phyloP scores from a whole-genome alignment of 2,113 vertebrate genomes.

The Cephalopholis sonnerati region DNA sequence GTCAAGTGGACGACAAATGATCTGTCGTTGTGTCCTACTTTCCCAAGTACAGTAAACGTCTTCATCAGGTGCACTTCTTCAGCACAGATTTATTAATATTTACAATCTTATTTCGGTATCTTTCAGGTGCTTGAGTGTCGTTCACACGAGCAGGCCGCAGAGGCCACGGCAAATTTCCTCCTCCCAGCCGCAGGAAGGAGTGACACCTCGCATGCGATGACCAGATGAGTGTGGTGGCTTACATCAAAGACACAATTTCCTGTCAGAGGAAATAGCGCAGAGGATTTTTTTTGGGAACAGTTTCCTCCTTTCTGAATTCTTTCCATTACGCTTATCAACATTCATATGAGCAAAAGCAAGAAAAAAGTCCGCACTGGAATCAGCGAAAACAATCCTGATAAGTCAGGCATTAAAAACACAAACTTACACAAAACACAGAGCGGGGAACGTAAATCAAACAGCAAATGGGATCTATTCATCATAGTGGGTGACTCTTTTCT shows the following conservation, averaged over 20 bases:
- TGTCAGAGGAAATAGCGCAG: constrained; percentile 70
- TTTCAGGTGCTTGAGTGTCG: background rate
- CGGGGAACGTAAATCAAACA: constrained; percentile 33
- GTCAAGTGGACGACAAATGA: constrained; percentile 38
- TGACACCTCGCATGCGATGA: constrained; percentile 62
- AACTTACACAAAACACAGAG: background rate
- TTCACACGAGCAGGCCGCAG: background rate
- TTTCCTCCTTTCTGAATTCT: constrained; percentile 62
- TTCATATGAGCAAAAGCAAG: constrained; percentile 19
- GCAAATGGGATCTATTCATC: constrained; percentile 57
- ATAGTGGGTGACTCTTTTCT: constrained; percentile 37
- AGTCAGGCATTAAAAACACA: background rate
- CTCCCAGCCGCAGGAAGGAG: constrained; percentile 8
- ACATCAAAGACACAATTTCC: constrained; percentile 80
- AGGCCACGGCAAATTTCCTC: constrained; percentile 29
- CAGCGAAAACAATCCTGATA: constrained; percentile 40
- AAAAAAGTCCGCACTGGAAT: constrained; percentile 32
- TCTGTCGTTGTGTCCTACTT: constrained; percentile 56
- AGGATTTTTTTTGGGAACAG: constrained; percentile 34
- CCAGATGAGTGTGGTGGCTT: constrained; percentile 69
- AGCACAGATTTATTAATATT: constrained; percentile 14
- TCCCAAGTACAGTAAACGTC: background rate
- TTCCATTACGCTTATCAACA: constrained; percentile 63
- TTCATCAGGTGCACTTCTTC: constrained; percentile 1
- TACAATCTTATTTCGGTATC: constrained; percentile 13